Percentiles rank a stretch among this genome's conserved stretches.
Evolutionary conservation across 2,888 invertebrate species (phyloP).

Genomic region (Diarsia brunnea): DNA sequence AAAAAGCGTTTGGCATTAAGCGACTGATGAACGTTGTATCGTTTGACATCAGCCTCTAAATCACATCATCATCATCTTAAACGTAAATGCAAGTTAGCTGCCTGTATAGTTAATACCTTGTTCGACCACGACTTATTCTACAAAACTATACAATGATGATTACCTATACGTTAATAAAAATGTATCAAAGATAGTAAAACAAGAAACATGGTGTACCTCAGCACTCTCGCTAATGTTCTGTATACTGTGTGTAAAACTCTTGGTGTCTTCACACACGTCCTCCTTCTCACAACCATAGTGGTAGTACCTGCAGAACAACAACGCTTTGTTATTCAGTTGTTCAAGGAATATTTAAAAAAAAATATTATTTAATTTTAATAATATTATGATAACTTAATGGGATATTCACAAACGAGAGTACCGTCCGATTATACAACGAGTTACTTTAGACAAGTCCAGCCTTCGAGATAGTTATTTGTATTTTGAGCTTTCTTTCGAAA

Average conservation of each 20-base stretch:
- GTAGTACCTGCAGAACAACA: slow-evolving; percentile 90
- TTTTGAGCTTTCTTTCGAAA: too few relatives aligned
- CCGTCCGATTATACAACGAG: background rate
- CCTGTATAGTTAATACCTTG: too few relatives aligned
- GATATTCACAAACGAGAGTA: background rate
- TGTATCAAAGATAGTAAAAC: background rate
- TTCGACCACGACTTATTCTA: background rate
- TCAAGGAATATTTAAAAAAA: background rate
- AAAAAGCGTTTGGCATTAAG: too few relatives aligned
- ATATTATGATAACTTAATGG: background rate
- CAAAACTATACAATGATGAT: background rate
- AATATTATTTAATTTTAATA: background rate
- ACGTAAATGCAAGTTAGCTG: too few relatives aligned
- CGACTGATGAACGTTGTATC: too few relatives aligned
- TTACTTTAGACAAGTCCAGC: too few relatives aligned
- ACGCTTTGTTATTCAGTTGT: background rate
- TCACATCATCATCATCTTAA: too few relatives aligned
- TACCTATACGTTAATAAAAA: background rate
- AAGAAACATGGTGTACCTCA: slow-evolving; percentile 75
- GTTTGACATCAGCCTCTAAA: too few relatives aligned
- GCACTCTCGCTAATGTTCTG: slow-evolving; percentile 83
- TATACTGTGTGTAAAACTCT: slow-evolving; percentile 82
- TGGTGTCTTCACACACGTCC: slow-evolving; percentile 85
- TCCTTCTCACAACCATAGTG: slow-evolving; percentile 92
- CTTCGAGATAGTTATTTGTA: too few relatives aligned